These are phyloP conservation scores for Panagrolaimus sp. DNA, from an alignment of 1,140 invertebrate genomes.

Conservation along the genomic window DNA sequence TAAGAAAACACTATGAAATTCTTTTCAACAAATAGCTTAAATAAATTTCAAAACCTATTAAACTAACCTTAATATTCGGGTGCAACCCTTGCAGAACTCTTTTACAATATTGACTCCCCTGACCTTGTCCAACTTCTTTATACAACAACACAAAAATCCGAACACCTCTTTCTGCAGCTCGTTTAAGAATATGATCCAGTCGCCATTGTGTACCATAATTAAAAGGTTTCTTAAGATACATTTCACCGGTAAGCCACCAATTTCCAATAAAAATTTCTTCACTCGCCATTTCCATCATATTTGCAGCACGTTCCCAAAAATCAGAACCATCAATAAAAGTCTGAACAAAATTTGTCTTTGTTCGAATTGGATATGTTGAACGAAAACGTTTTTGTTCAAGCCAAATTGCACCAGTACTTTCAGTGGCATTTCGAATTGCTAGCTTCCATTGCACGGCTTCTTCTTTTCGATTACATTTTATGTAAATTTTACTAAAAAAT, in stretches of 20 bases:
- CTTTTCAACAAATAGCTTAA: neutral
- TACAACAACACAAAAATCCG: constrained; percentile 86
- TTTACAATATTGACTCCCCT: constrained; percentile 91
- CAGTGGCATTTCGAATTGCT: constrained; percentile 44
- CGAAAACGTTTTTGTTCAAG: constrained; percentile 56
- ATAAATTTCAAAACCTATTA: neutral
- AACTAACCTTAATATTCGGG: constrained; percentile 78
- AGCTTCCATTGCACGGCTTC: constrained; percentile 46
- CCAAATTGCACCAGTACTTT: constrained; percentile 38
- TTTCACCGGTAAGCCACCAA: constrained; percentile 59
- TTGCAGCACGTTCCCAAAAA: constrained; percentile 62
- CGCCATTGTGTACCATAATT: constrained; percentile 54
- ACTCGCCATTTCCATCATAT: constrained; percentile 58
- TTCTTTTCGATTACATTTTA: constrained; percentile 59
- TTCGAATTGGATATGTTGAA: constrained; percentile 60
- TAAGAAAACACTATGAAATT: too few species aligned
- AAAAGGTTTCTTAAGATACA: constrained; percentile 62
- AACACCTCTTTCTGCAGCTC: constrained; percentile 69
- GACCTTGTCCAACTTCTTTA: constrained; percentile 88
- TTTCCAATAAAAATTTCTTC: constrained; percentile 57
- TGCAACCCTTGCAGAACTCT: constrained; percentile 70
- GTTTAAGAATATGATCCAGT: constrained; percentile 51
- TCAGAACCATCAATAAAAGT: constrained; percentile 63
- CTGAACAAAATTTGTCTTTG: constrained; percentile 58
- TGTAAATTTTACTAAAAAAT: constrained; percentile 58